Evolutionary conservation across 2,888 invertebrate species (phyloP).

Genomic region (Ormyrus labotus): DNA sequence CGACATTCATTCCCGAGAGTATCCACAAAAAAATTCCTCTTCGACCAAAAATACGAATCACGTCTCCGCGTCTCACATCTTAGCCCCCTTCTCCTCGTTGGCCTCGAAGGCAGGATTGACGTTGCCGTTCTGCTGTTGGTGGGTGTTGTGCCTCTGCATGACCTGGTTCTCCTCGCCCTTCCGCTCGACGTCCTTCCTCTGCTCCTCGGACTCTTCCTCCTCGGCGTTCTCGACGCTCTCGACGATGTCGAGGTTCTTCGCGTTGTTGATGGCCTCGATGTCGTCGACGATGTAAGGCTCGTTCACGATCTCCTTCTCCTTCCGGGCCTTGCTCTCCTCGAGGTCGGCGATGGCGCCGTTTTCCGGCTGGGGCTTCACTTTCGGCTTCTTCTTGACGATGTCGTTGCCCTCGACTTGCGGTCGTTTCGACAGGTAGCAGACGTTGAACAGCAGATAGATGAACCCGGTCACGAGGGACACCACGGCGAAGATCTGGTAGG

Average conservation of each 20-base stretch:
- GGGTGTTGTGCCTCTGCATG: constrained; percentile 32
- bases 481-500: constrained; percentile 84
- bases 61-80: constrained; percentile 18
- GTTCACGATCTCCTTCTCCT: constrained; percentile 54
- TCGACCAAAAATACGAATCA: neutral
- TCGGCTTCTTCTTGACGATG: constrained; percentile 79
- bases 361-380: constrained; percentile 59
- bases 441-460: constrained; percentile 83
- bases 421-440: constrained; percentile 80
- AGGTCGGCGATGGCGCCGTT: constrained; percentile 55
- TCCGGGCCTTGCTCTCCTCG: constrained; percentile 29
- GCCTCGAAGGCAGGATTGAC: constrained; percentile 61
- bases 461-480: constrained; percentile 81
- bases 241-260: constrained; percentile 66
- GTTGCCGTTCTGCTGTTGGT: constrained; percentile 50
- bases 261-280: constrained; percentile 65
- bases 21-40: neutral
- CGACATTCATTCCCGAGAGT: neutral
- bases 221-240: constrained; percentile 55
- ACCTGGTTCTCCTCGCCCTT: constrained; percentile 26
- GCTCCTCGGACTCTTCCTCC: constrained; percentile 3
- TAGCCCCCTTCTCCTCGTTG: constrained; percentile 55
- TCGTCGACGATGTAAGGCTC: constrained; percentile 53
- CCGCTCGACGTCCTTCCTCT: constrained; percentile 23
- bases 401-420: constrained; percentile 78